Evolutionary conservation across 2,797 vertebrate species (phyloP).

Genomic region (Hylomyscus alleni): DNA sequence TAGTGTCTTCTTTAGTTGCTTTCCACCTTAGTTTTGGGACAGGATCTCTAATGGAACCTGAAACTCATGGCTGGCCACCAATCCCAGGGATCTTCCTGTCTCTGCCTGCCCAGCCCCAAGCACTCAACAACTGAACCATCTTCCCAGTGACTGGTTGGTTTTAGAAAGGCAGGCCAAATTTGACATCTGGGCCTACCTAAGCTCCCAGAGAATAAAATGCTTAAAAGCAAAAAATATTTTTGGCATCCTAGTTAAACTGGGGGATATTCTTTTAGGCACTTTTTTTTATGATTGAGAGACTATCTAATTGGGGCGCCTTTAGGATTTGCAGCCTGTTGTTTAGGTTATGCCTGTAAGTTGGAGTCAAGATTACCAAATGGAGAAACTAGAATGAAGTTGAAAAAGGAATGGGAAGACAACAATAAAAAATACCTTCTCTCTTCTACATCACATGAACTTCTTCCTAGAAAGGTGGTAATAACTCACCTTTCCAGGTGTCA

Average conservation of each 20-base stretch:
- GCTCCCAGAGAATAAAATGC: not conserved
- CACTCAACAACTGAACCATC: not conserved
- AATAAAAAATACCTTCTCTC: slow-evolving; percentile 43
- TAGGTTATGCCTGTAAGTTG: not conserved
- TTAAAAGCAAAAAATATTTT: slow-evolving; percentile 22
- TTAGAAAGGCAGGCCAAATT: not conserved
- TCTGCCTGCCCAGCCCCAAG: not conserved
- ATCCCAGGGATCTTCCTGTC: not conserved
- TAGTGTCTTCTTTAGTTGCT: not conserved
- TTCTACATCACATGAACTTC: not conserved
- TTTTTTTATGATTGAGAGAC: not conserved
- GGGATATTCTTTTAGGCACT: not conserved
- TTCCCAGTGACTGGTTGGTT: not conserved
- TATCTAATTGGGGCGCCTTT: not conserved
- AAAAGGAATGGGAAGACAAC: not conserved
- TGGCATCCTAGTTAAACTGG: not conserved
- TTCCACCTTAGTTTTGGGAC: not conserved
- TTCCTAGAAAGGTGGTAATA: slow-evolving; percentile 6
- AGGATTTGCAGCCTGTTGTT: slow-evolving; percentile 12
- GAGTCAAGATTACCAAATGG: not conserved
- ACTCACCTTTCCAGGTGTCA: slow-evolving; percentile 37
- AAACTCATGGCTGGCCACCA: not conserved
- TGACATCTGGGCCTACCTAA: slow-evolving; percentile 37
- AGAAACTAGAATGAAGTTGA: slow-evolving; percentile 19
- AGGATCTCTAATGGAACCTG: not conserved